These are phyloP conservation scores for Lycodopsis pacificus DNA, from an alignment of 2,797 vertebrate genomes.

Conservation along the genomic window DNA sequence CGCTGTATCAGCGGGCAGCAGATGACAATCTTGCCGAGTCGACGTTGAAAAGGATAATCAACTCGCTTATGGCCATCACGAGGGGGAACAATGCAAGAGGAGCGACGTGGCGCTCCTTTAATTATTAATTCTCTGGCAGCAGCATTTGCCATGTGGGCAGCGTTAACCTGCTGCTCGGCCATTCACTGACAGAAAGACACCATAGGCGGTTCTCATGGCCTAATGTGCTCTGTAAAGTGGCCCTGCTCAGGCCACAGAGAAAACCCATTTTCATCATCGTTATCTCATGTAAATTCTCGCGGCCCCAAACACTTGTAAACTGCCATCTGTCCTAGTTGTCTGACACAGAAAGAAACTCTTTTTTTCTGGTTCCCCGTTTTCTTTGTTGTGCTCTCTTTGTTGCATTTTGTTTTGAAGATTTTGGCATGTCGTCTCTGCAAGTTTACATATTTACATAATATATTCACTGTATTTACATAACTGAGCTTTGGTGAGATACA, in stretches of 20 bases:
- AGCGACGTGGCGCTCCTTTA: constrained; percentile 72
- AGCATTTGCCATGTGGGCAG: constrained; percentile 64
- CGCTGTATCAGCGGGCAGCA: constrained; percentile 76
- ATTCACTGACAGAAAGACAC: constrained; percentile 64
- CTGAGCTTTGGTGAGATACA: constrained; percentile 11
- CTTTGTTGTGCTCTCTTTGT: constrained; percentile 47
- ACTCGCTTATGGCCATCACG: constrained; percentile 73
- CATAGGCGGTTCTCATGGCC: constrained; percentile 58
- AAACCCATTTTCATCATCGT: constrained; percentile 73
- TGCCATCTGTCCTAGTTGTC: constrained; percentile 67
- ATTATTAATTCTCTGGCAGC: constrained; percentile 80
- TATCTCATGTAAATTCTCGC: constrained; percentile 65
- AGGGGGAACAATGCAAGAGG: constrained; percentile 63
- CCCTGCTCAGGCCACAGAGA: constrained; percentile 55
- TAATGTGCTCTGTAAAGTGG: constrained; percentile 73
- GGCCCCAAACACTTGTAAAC: constrained; percentile 62
- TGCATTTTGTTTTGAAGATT: constrained; percentile 46
- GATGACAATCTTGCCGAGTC: constrained; percentile 78
- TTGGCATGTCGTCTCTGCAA: constrained; percentile 39
- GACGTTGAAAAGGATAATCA: constrained; percentile 81
- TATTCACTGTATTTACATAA: constrained; percentile 53
- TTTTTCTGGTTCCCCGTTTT: constrained; percentile 39
- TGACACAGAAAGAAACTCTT: constrained; percentile 54
- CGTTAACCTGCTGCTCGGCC: constrained; percentile 79
- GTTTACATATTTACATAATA: constrained; percentile 51